Evolutionary conservation across 2,797 vertebrate species (phyloP).

Genomic region (Mormyrus hasselquistii): DNA sequence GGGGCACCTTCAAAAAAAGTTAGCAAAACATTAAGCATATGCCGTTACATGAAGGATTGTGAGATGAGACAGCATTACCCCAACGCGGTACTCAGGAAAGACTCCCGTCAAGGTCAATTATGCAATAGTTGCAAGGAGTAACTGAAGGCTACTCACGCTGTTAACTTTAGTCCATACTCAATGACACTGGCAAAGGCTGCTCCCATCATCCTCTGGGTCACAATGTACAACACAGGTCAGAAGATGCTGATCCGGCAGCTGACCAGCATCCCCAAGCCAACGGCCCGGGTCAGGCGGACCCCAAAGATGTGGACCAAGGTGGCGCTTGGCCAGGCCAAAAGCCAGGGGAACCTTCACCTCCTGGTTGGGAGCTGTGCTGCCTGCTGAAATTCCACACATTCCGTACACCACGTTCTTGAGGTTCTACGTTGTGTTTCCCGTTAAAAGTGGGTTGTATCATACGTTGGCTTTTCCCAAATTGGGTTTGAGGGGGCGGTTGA

Average conservation of each 20-base stretch:
- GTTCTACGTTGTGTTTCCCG: not conserved
- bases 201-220: slow-evolving; percentile 63
- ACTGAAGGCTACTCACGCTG: not conserved
- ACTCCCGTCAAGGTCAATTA: not conserved
- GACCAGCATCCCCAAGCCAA: slow-evolving; percentile 66
- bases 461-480: not conserved
- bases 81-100: not conserved
- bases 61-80: not conserved
- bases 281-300: slow-evolving; percentile 66
- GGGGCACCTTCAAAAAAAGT: not conserved
- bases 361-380: slow-evolving; percentile 40
- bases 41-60: not conserved
- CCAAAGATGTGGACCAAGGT: slow-evolving; percentile 69
- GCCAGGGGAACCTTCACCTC: slow-evolving; percentile 69
- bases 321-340: slow-evolving; percentile 66
- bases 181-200: slow-evolving; percentile 65
- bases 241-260: slow-evolving; percentile 72
- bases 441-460: not conserved
- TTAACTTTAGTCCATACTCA: slow-evolving; percentile 61
- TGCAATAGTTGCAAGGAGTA: not conserved
- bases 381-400: slow-evolving; percentile 14
- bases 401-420: not conserved
- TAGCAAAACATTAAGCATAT: not conserved
- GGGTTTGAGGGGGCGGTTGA: not conserved
- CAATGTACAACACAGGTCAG: slow-evolving; percentile 62